Base-by-base conservation (phyloP, 2,797 vertebrate genomes). In the Fistularia commersonii region DNA sequence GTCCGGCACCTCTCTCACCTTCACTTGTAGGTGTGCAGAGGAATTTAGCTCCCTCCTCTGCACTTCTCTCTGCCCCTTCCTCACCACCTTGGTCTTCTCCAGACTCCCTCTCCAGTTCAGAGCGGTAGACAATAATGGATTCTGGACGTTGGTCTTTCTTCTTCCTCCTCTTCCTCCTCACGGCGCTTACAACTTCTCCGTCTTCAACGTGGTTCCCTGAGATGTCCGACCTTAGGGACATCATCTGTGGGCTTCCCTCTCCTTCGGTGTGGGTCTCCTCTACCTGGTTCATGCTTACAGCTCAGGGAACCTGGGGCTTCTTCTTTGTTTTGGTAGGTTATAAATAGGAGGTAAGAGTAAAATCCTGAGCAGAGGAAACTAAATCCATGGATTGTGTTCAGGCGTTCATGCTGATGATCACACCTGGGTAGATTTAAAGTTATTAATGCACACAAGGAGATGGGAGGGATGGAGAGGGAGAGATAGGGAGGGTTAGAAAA, bases 41-140 rank as follows among this genome's bases (percentile, higher is more conserved):
- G 84, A 99, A 98, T 57, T 93, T 94, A 0, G 93, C 92, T 35
- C 92, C 94, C 76, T 99, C 96, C 61, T 97, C 94, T 0, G 85
- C 77, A 66, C 65, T 93, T 54, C 89, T 93, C 63, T 89, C 92
- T 8, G 81, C 76, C 60, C 87, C 89, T 57, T 95, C 92, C 65
- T 96, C 93, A 14, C 85, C 84, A 0, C 32, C 87, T 31, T 85
- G 90, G 7, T 91, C 92, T 46, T 97, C 95, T 50, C 92, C 92
- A 5, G 91, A 81, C 1, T 62, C 77, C 71, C 84, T 90, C 67
- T 98, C 95, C n/a, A 81, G 88, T 12, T 96, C 97, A 0, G 95
- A 95, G 6, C 94, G 90, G 80, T 95, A 99, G 11, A 99, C 90
- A 10, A 99, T 98, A 50, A 99, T 93, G 51, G 97, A 99, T 81